Base-by-base conservation (phyloP, 2,113 vertebrate species). In the Callorhinus ursinus region DNA sequence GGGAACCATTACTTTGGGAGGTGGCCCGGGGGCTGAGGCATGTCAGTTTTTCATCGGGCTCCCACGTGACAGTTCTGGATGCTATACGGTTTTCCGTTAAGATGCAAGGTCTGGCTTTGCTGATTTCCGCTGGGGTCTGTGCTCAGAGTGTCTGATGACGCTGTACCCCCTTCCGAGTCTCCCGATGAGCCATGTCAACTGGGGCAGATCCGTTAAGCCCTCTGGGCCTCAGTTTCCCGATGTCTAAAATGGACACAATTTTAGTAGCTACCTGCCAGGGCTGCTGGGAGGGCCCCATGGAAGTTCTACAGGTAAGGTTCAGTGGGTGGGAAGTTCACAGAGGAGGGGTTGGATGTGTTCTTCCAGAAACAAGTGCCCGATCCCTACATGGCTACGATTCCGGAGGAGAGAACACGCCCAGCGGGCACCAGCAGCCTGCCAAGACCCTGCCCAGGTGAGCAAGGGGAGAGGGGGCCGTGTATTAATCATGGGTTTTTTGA, bases 281-380 rank as follows among this genome's bases (percentile, higher is more conserved):
- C 51, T 76, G 15, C 10, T 15, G 46, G 57, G 51, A 96, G 42
- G 82, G 31, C 31, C 74, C 76, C 61, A 2, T 0, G 10, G 74
- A 46, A 7, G 46, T 21, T 61, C 13, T 21, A 13, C 26, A 14
- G 26, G 39, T 28, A 0, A 24, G 57, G 33, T 10, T 18, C 46
- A n/a, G 59, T 5, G 51, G 9, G 24, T 18, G 39, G 15, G 31
- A 67, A 22, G 65, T 74, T 16, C 77, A 72, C 61, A 42, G 36
- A 33, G 11, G 59, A 63, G 33, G 63, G 53, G 22, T 26, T 0
- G 11, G 13, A 0, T 16, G 46, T 2, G 0, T 55, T 61, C 51
- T 36, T 69, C 65, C 89, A 39, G 63, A 59, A 83, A 83, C 49
- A 59, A 51, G 33, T 2, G 42, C 36, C 21, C 36, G 33, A 13